A percentile compares a stretch with the other conserved stretches of the same genome.
These are phyloP conservation scores for Rhopalosiphum nymphaeae DNA, from an alignment of 2,888 invertebrate species.

Conservation along the genomic window DNA sequence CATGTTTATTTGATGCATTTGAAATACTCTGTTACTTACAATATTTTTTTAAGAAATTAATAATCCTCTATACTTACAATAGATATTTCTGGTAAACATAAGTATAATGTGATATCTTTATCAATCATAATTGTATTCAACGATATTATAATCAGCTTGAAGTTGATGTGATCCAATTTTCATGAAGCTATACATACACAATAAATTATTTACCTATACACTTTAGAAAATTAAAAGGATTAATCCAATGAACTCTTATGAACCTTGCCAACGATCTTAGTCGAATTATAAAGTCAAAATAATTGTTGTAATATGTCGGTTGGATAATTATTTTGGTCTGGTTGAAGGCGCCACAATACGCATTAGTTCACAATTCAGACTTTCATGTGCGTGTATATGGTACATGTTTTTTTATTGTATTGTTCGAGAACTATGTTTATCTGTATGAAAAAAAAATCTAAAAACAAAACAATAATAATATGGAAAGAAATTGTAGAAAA, in stretches of 20 bases:
- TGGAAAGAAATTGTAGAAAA: conserved; percentile 51
- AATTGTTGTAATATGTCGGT: conserved; percentile 17
- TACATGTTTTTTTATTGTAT: conserved; percentile 9
- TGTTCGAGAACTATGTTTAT: conserved; percentile 21
- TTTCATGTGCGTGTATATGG: background rate
- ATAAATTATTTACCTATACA: background rate
- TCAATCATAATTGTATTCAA: background rate
- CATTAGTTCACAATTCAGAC: background rate
- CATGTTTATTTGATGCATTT: background rate
- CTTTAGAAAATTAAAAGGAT: background rate
- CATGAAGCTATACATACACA: background rate
- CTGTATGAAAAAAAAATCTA: background rate
- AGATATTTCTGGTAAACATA: background rate
- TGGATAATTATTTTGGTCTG: conserved; percentile 48
- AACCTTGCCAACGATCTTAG: background rate
- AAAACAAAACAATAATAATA: conserved; percentile 44
- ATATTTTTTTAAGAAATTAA: background rate
- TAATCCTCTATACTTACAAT: background rate
- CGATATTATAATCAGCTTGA: background rate
- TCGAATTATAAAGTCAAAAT: conserved; percentile 1
- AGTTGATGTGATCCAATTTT: background rate
- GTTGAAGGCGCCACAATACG: conserved; percentile 47
- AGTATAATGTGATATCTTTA: background rate
- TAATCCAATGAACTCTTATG: conserved; percentile 13
- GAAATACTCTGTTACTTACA: background rate